phyloP scores from a whole-genome alignment of 1,140 invertebrate species.

The Elymnias hypermnestra region DNA sequence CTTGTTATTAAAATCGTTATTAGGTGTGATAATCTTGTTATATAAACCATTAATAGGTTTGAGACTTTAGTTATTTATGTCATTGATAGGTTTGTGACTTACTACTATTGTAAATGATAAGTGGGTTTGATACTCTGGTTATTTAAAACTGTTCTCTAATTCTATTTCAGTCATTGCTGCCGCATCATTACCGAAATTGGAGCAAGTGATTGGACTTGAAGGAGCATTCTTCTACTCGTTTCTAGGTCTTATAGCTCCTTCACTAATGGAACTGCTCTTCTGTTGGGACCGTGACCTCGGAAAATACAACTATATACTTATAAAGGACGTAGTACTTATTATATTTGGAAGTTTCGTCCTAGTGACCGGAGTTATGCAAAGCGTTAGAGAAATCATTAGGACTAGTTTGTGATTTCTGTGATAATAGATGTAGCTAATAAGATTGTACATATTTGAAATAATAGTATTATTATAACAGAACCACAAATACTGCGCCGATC shows the following conservation, averaged over 20 bases:
- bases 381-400: constrained; percentile 58
- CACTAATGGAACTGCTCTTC: constrained; percentile 86
- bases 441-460: constrained; percentile 7
- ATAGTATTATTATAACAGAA: not conserved
- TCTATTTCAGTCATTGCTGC: constrained; percentile 84
- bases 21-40: too few relatives aligned
- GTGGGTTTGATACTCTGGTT: too few relatives aligned
- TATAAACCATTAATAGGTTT: too few relatives aligned
- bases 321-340: constrained; percentile 80
- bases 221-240: constrained; percentile 92
- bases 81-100: too few relatives aligned
- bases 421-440: not conserved
- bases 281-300: constrained; percentile 80
- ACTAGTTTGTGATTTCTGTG: constrained; percentile 18
- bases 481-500: too few relatives aligned
- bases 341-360: constrained; percentile 56
- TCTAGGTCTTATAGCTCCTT: constrained; percentile 90
- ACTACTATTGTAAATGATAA: too few relatives aligned
- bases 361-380: constrained; percentile 61
- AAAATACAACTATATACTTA: constrained; percentile 78
- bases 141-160: too few relatives aligned
- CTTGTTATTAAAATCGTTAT: too few relatives aligned
- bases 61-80: too few relatives aligned
- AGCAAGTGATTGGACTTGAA: constrained; percentile 91
- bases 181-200: constrained; percentile 85